Conservation (phyloP, 2,797 vertebrate genomes). For the Kryptolebias ocellatus region DNA sequence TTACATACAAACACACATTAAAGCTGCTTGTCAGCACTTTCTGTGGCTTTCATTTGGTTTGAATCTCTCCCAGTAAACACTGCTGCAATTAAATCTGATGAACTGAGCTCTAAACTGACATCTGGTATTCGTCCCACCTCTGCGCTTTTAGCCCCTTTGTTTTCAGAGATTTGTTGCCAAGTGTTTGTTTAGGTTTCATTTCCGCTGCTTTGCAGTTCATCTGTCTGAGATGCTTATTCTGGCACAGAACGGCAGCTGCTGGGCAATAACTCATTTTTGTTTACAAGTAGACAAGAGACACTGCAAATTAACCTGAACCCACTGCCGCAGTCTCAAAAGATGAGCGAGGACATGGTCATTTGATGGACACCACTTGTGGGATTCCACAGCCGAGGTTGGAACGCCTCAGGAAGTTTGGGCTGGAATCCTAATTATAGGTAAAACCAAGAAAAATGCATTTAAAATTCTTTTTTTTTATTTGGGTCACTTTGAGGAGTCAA, state of each 20-base stretch:
- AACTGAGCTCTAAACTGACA: constrained; percentile 22
- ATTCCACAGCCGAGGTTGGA: neutral
- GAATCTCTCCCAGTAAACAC: constrained; percentile 21
- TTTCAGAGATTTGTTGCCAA: constrained; percentile 31
- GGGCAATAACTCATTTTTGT: constrained; percentile 39
- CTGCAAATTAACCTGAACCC: constrained; percentile 35
- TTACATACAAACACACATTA: constrained; percentile 23
- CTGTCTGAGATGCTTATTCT: constrained; percentile 42
- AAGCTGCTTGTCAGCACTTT: constrained; percentile 37
- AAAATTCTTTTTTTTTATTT: neutral
- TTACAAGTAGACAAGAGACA: constrained; percentile 35
- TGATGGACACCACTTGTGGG: constrained; percentile 1
- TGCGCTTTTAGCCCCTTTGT: constrained; percentile 13
- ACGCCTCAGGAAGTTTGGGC: constrained; percentile 1
- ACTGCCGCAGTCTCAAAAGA: constrained; percentile 18
- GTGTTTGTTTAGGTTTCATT: constrained; percentile 43
- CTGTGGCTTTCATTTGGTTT: constrained; percentile 21
- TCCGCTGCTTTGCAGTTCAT: constrained; percentile 32
- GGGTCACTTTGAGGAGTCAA: too few species aligned
- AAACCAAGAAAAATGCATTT: constrained; percentile 16
- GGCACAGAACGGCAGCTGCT: constrained; percentile 15
- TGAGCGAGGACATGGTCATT: constrained; percentile 5
- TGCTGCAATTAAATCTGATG: constrained; percentile 32
- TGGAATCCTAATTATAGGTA: neutral
- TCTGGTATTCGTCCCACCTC: constrained; percentile 24